These are phyloP conservation scores for Colletes collaris DNA, from an alignment of 2,888 invertebrate genomes.

Conservation along the genomic window DNA sequence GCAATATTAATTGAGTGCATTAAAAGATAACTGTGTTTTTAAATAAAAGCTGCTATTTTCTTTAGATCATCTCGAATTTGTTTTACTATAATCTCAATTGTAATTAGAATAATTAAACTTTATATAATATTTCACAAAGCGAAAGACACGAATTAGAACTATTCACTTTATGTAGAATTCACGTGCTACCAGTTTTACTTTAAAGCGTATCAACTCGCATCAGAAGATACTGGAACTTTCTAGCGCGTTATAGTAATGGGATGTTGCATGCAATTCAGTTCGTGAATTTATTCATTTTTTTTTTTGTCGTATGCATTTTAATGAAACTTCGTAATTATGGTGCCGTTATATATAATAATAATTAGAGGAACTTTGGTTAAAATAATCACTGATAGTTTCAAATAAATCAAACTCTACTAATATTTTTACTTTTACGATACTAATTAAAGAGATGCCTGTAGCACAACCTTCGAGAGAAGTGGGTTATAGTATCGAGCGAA, in stretches of 20 bases:
- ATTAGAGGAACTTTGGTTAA: background rate
- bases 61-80: background rate
- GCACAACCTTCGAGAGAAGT: background rate
- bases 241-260: conserved; percentile 18
- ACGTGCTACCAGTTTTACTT: background rate
- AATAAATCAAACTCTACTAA: too few species aligned
- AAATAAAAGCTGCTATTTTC: background rate
- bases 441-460: background rate
- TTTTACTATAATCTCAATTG: background rate
- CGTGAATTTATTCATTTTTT: conserved; percentile 25
- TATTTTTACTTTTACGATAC: background rate
- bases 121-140: background rate
- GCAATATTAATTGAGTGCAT: background rate
- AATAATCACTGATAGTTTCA: too few species aligned
- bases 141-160: background rate
- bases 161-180: background rate
- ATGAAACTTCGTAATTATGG: background rate
- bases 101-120: conserved; percentile 8
- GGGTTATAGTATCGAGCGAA: background rate
- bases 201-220: background rate
- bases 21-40: background rate
- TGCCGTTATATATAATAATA: background rate
- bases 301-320: conserved; percentile 6
- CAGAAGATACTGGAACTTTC: conserved; percentile 12
- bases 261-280: conserved; percentile 6